Conservation (phyloP, 2,113 vertebrate genomes). For the Desmodus rotundus region DNA sequence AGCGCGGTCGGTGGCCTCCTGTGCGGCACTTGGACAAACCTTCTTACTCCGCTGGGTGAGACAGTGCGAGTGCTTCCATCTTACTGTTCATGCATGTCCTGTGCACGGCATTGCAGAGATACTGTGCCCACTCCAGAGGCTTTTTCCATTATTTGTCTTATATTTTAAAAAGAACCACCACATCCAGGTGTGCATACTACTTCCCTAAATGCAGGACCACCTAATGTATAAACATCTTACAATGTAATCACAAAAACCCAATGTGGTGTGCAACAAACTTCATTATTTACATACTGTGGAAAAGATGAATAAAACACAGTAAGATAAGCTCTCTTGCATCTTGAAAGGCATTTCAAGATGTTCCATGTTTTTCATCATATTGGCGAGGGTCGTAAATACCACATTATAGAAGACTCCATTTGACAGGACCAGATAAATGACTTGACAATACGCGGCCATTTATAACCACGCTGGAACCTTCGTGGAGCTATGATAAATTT, state of each 20-base stretch:
- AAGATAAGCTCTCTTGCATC: background rate
- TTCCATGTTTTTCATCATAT: background rate
- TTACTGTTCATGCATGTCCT: background rate
- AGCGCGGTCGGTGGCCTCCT: no score
- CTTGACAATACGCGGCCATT: background rate
- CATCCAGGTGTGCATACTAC: background rate
- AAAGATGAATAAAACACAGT: background rate
- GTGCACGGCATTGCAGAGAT: rapidly evolving
- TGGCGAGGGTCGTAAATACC: background rate
- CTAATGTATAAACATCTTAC: background rate
- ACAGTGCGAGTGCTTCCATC: background rate
- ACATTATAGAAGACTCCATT: background rate
- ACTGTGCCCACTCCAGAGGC: background rate
- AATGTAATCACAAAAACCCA: background rate
- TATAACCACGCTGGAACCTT: background rate
- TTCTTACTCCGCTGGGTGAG: rapidly evolving
- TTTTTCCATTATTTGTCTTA: background rate
- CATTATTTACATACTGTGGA: background rate
- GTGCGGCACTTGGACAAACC: rapidly evolving
- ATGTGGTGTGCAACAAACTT: background rate
- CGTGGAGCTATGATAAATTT: background rate
- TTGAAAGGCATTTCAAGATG: background rate
- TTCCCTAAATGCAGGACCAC: background rate
- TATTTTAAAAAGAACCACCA: background rate
- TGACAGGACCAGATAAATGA: background rate